Evolutionary conservation across 2,888 invertebrate species (phyloP).

Genomic region (Lysandra coridon): DNA sequence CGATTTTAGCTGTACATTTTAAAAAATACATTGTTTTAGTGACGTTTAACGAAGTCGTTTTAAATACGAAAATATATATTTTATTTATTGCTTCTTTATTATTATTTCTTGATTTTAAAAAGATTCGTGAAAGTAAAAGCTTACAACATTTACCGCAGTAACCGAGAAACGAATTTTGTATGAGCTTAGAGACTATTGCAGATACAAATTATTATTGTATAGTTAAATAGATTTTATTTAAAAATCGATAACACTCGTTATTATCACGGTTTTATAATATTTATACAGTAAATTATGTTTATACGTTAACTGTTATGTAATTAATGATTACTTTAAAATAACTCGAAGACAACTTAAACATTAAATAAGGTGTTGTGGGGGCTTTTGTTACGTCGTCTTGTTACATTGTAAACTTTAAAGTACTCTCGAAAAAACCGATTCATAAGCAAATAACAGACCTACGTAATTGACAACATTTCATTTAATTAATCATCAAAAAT

Average conservation of each 20-base stretch:
- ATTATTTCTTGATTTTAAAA: neutral
- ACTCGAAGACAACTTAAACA: neutral
- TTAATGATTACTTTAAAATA: neutral
- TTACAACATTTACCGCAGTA: neutral
- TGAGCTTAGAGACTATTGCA: neutral
- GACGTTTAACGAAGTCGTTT: neutral
- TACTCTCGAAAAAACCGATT: neutral
- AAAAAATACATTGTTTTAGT: neutral
- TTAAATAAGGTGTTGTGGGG: neutral
- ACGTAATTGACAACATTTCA: neutral
- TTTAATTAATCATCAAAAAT: no score
- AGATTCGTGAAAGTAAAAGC: neutral
- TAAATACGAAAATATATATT: neutral
- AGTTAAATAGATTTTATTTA: neutral
- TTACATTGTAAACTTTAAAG: neutral
- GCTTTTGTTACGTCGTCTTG: neutral
- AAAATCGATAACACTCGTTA: neutral
- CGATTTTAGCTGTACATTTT: neutral
- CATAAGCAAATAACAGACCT: neutral
- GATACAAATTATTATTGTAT: neutral
- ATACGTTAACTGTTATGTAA: neutral
- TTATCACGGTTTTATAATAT: neutral
- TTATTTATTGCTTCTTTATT: neutral
- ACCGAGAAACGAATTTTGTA: neutral
- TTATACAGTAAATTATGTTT: slow-evolving; percentile 6